Evolutionary conservation across 2,888 invertebrate genomes (phyloP).

Genomic region (Trichogramma dendrolimi): DNA sequence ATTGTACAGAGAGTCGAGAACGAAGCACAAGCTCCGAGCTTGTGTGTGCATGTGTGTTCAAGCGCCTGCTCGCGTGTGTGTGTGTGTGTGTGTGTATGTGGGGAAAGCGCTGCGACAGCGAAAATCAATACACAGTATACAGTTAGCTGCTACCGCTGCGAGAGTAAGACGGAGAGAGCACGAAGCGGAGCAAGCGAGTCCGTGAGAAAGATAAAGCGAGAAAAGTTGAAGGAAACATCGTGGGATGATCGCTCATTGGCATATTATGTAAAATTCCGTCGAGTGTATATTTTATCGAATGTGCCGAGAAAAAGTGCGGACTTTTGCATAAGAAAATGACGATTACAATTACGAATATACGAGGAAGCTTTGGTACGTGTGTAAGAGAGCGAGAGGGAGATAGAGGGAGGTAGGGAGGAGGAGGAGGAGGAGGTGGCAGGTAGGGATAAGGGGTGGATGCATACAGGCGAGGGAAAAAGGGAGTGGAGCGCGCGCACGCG

Average conservation of each 20-base stretch:
- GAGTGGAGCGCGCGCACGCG: neutral
- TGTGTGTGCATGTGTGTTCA: too few species aligned
- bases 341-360: constrained; percentile 1
- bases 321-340: neutral
- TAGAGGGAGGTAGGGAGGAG: constrained; percentile 4
- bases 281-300: too few species aligned
- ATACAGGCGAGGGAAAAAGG: neutral
- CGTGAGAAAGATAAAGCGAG: constrained; percentile 17
- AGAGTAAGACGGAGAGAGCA: too few species aligned
- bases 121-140: constrained; percentile 24
- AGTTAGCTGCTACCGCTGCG: too few species aligned
- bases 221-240: neutral
- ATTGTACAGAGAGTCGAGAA: too few species aligned
- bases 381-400: constrained; percentile 11
- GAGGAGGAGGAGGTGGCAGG: neutral
- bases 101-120: constrained; percentile 26
- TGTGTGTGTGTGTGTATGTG: neutral
- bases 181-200: constrained; percentile 11
- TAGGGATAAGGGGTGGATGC: neutral
- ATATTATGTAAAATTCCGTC: neutral
- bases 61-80: too few species aligned
- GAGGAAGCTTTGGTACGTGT: constrained; percentile 17
- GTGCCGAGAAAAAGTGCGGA: too few species aligned
- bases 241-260: neutral
- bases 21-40: too few species aligned